Evolutionary conservation across 2,888 invertebrate genomes (phyloP).

Genomic region (Philereme vetulata): DNA sequence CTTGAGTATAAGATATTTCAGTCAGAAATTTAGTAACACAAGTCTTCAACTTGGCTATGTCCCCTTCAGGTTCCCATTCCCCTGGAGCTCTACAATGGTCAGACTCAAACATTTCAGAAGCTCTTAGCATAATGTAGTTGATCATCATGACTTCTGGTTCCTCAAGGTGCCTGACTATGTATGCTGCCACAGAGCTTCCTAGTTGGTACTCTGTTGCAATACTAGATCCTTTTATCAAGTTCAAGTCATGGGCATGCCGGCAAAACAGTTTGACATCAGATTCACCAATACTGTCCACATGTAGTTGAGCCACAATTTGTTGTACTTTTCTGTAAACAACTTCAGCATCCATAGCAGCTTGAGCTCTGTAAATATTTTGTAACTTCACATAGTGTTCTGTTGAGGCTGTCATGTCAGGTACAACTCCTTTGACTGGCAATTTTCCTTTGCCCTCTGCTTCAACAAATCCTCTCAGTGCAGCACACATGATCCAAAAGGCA

Average conservation of each 20-base stretch:
- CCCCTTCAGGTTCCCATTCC: slow-evolving; percentile 94
- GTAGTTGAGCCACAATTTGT: slow-evolving; percentile 90
- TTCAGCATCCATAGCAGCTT: slow-evolving; percentile 92
- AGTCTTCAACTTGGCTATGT: slow-evolving; percentile 93
- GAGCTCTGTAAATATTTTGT: slow-evolving; percentile 94
- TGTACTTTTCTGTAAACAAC: slow-evolving; percentile 91
- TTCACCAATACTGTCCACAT: slow-evolving; percentile 90
- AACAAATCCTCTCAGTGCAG: slow-evolving; percentile 94
- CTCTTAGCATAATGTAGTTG: slow-evolving; percentile 94
- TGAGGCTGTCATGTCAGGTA: slow-evolving; percentile 99
- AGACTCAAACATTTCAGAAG: slow-evolving; percentile 94
- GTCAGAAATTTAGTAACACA: slow-evolving; percentile 88
- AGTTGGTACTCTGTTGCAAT: slow-evolving; percentile 93
- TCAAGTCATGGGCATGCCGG: slow-evolving; percentile 92
- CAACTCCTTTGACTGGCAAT: slow-evolving; percentile 92
- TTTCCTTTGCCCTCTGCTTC: slow-evolving; percentile 91
- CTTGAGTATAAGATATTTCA: slow-evolving; percentile 92
- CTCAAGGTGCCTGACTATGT: slow-evolving; percentile 87
- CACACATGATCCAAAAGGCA: slow-evolving; percentile 96
- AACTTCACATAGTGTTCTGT: slow-evolving; percentile 94
- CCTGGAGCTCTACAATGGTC: slow-evolving; percentile 96
- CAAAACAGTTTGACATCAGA: slow-evolving; percentile 93
- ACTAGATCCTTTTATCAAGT: slow-evolving; percentile 90
- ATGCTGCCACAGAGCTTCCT: slow-evolving; percentile 82
- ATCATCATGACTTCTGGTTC: slow-evolving; percentile 94